phyloP scores from a whole-genome alignment of 37 sponge, comb jelly and placozoan genomes.

The Haliclona indistincta region DNA sequence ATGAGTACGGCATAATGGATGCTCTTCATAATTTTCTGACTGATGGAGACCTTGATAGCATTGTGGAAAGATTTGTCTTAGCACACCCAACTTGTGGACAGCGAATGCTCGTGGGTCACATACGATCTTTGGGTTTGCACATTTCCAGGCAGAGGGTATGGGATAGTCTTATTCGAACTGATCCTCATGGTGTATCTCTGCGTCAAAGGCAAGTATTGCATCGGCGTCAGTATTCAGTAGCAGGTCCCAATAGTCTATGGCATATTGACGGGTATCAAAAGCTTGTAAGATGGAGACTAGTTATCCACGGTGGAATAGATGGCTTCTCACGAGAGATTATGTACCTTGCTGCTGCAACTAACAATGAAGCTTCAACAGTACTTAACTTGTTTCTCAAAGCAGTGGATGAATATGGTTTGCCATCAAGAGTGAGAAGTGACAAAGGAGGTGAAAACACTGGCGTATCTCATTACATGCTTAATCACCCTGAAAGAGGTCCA shows the following conservation, averaged over 20 bases:
- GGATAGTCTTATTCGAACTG: slow-evolving; percentile 39
- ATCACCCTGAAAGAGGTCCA: slow-evolving; percentile 39
- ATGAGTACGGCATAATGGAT: no score
- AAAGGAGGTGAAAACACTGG: slow-evolving; percentile 54
- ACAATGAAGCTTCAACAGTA: slow-evolving; percentile 50
- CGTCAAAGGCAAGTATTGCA: slow-evolving; percentile 1
- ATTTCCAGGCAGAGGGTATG: slow-evolving; percentile 23
- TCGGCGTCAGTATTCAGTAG: slow-evolving; percentile 16
- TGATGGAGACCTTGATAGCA: slow-evolving; percentile 9
- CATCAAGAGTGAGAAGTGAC: slow-evolving; percentile 28
- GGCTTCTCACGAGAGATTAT: slow-evolving; percentile 44
- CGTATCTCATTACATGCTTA: slow-evolving; percentile 39
- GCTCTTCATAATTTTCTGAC: no score
- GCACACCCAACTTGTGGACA: slow-evolving; percentile 44
- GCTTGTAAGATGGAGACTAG: slow-evolving; percentile 33
- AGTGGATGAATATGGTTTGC: slow-evolving; percentile 14
- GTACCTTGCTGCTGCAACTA: slow-evolving; percentile 18
- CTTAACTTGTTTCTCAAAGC: slow-evolving; percentile 27
- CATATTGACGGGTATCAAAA: slow-evolving; percentile 26
- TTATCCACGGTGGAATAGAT: slow-evolving; percentile 45
- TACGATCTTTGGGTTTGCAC: background rate
- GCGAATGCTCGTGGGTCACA: slow-evolving; percentile 18
- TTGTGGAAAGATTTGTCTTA: background rate
- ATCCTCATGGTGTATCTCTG: slow-evolving; percentile 16
- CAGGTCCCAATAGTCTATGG: slow-evolving; percentile 33